phyloP scores from a whole-genome alignment of 2,113 vertebrate species.

The Campylomormyrus tamandua region DNA sequence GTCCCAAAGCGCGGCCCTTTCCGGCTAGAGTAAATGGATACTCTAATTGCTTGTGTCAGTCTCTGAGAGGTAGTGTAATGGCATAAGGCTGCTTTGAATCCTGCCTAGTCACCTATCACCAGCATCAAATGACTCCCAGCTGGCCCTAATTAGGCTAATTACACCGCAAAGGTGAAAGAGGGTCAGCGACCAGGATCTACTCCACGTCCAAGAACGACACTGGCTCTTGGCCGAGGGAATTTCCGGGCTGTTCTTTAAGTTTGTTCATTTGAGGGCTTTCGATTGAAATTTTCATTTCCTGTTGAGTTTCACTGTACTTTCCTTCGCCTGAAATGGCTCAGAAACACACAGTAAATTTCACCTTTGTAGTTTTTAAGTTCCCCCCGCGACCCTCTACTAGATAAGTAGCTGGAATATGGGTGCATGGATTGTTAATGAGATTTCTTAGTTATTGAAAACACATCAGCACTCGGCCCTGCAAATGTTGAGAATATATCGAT shows the following conservation, averaged over 20 bases:
- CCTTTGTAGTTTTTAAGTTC: background rate
- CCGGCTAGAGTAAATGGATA: background rate
- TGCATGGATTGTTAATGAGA: background rate
- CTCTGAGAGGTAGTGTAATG: background rate
- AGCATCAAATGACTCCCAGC: background rate
- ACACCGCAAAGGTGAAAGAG: background rate
- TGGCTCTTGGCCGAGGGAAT: background rate
- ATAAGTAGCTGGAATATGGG: background rate
- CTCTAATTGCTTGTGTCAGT: background rate
- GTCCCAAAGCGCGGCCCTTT: background rate
- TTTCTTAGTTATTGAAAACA: background rate
- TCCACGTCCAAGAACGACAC: background rate
- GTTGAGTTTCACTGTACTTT: background rate
- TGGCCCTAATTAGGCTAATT: background rate
- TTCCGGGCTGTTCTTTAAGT: background rate
- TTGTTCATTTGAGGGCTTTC: background rate
- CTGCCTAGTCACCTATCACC: constrained; percentile 2
- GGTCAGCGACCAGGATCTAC: background rate
- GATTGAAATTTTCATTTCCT: background rate
- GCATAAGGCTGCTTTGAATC: background rate
- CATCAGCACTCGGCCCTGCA: background rate
- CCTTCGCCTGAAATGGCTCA: background rate
- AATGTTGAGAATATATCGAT: background rate
- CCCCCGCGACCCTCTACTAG: background rate
- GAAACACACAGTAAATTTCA: background rate